Conservation (phyloP, 1,140 invertebrate species). For the Neodiprion virginianus region DNA sequence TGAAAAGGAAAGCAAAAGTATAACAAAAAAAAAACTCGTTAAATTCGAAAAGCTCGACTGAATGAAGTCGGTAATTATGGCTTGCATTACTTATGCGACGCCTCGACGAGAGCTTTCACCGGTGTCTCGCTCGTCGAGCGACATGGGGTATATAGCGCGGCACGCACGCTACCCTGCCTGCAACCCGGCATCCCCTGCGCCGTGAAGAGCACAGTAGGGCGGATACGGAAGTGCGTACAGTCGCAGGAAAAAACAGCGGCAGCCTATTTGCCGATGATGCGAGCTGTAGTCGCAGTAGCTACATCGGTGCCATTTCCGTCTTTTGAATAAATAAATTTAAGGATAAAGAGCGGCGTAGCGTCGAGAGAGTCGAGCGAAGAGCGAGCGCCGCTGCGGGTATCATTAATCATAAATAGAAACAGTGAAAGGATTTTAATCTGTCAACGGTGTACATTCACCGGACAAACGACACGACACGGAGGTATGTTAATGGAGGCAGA, state of each 20-base stretch:
- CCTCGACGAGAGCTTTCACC: constrained; percentile 28
- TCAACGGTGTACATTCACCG: too few species aligned
- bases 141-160: neutral
- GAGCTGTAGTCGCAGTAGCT: too few species aligned
- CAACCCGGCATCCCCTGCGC: neutral
- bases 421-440: too few species aligned
- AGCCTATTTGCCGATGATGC: too few species aligned
- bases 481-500: neutral
- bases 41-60: constrained; percentile 44
- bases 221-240: constrained; percentile 1
- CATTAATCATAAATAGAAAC: too few species aligned
- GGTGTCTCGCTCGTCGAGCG: neutral
- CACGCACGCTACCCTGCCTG: neutral
- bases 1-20: neutral
- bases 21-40: constrained; percentile 43
- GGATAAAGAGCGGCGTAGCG: neutral
- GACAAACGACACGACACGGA: neutral
- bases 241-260: neutral
- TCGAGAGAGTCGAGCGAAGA: too few species aligned
- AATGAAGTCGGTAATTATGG: constrained; percentile 51
- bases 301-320: too few species aligned
- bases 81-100: constrained; percentile 50
- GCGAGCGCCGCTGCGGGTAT: too few species aligned
- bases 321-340: neutral
- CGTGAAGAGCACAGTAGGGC: neutral